phyloP scores from a whole-genome alignment of 2,113 vertebrate species.

The Eulemur macaco region DNA sequence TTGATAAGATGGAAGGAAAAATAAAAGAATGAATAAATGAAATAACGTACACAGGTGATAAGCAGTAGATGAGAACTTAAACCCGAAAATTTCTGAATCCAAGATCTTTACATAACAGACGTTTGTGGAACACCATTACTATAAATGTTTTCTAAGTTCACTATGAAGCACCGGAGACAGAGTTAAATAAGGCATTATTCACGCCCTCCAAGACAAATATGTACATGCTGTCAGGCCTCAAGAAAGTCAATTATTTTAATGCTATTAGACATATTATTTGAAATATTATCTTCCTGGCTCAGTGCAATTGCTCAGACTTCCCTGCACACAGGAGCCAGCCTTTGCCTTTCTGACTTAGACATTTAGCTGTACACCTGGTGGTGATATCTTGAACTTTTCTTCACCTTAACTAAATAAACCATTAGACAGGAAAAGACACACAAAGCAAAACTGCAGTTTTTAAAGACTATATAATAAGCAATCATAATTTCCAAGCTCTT shows the following conservation, averaged over 20 bases:
- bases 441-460: neutral
- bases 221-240: neutral
- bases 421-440: neutral
- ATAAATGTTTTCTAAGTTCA: neutral
- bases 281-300: neutral
- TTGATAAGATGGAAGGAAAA: neutral
- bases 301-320: neutral
- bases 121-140: neutral
- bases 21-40: neutral
- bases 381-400: neutral
- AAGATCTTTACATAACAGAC: neutral
- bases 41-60: neutral
- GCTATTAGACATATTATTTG: neutral
- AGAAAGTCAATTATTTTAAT: neutral
- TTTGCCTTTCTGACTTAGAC: neutral
- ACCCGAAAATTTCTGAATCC: neutral
- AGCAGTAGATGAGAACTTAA: neutral
- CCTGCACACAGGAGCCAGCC: neutral
- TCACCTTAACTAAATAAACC: slow-evolving; percentile 9
- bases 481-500: slow-evolving; percentile 4
- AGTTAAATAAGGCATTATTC: neutral
- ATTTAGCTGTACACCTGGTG: neutral
- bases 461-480: slow-evolving; percentile 5
- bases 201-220: neutral
- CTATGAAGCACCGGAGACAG: neutral